Evolutionary conservation across 2,888 invertebrate genomes (phyloP).

Genomic region (Xylocampa areola): DNA sequence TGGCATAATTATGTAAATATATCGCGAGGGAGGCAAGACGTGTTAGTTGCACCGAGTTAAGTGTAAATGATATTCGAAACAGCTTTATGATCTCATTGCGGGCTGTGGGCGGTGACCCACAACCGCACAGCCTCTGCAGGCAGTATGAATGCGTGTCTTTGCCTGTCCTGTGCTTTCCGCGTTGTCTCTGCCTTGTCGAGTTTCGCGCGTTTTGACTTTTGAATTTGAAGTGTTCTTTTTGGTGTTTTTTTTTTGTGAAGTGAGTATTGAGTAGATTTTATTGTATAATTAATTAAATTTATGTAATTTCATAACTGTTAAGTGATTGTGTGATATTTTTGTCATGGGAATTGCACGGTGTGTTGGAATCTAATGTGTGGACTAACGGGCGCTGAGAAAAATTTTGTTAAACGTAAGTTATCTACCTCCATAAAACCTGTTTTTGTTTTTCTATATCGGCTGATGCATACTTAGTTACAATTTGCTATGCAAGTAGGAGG

Average conservation of each 20-base stretch:
- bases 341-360: slow-evolving; percentile 37
- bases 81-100: slow-evolving; percentile 86
- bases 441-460: too few species aligned
- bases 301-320: slow-evolving; percentile 16
- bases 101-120: slow-evolving; percentile 84
- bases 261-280: background rate
- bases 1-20: slow-evolving; percentile 58
- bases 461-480: too few species aligned
- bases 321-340: slow-evolving; percentile 37
- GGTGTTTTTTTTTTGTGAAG: background rate
- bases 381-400: slow-evolving; percentile 57
- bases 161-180: slow-evolving; percentile 59
- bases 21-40: slow-evolving; percentile 67
- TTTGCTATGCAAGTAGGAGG: too few species aligned
- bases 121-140: slow-evolving; percentile 69
- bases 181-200: slow-evolving; percentile 55
- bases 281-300: background rate
- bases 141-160: slow-evolving; percentile 75
- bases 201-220: slow-evolving; percentile 53
- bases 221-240: background rate
- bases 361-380: slow-evolving; percentile 69
- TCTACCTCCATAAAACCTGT: background rate
- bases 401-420: slow-evolving; percentile 69
- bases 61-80: slow-evolving; percentile 82
- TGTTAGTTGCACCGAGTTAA: slow-evolving; percentile 68